A percentile compares a stretch with the other conserved stretches of the same genome.
phyloP scores from a whole-genome alignment of 92 coral and sea anemone genomes.

The Phymanthus crucifer region DNA sequence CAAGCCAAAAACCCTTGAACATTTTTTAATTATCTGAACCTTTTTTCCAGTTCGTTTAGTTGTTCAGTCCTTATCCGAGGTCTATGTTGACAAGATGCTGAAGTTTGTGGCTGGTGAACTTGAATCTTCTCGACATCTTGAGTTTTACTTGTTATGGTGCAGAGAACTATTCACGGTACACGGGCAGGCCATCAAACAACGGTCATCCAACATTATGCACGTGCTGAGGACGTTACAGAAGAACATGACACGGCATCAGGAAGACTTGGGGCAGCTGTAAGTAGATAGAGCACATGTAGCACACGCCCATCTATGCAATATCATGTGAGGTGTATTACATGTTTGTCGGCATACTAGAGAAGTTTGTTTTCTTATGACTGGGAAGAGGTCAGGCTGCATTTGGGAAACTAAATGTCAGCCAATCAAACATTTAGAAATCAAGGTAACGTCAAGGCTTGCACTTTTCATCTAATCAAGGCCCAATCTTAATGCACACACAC shows the following conservation, averaged over 20 bases:
- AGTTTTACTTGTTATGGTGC: slow-evolving; percentile 91
- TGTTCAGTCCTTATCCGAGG: slow-evolving; percentile 69
- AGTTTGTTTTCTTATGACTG: too few species aligned
- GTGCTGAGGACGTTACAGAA: slow-evolving; percentile 83
- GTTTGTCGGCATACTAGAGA: too few species aligned
- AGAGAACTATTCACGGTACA: slow-evolving; percentile 78
- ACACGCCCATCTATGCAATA: not conserved
- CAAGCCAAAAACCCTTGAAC: too few species aligned
- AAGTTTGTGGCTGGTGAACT: slow-evolving; percentile 82
- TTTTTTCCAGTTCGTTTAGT: slow-evolving; percentile 68
- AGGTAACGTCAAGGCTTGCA: too few species aligned
- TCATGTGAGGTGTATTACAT: too few species aligned
- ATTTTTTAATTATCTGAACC: not conserved
- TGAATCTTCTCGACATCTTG: slow-evolving; percentile 81
- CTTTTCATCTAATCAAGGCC: too few species aligned
- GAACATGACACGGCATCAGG: slow-evolving; percentile 76
- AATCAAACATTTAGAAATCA: too few species aligned
- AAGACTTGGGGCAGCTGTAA: slow-evolving; percentile 87
- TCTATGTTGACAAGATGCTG: slow-evolving; percentile 80
- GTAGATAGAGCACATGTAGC: slow-evolving; percentile 34
- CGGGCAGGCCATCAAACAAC: slow-evolving; percentile 75
- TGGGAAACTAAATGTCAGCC: too few species aligned
- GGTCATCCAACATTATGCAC: slow-evolving; percentile 68
- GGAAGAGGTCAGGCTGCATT: too few species aligned
- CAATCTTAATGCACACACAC: too few species aligned